These are phyloP conservation scores for Ryuthela nishihirai DNA, from an alignment of 2,888 invertebrate genomes.

Conservation along the genomic window DNA sequence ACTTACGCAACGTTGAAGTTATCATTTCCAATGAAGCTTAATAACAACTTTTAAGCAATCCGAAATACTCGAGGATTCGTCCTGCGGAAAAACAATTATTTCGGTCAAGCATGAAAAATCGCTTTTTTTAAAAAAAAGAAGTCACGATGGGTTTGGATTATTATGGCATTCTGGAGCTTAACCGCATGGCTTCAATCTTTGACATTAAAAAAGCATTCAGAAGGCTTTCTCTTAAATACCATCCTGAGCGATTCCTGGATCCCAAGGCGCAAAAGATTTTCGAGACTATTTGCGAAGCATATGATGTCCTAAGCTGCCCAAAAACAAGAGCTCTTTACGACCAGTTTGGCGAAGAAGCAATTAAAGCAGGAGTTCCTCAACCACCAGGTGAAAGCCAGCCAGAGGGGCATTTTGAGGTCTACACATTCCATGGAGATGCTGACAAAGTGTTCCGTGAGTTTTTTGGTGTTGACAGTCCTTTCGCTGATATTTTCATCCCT, in stretches of 20 bases:
- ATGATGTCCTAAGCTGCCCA: conserved; percentile 14
- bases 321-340: conserved; percentile 18
- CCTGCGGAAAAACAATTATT: no score
- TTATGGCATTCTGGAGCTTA: conserved; percentile 15
- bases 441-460: conserved; percentile 22
- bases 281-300: conserved; percentile 12
- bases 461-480: conserved; percentile 24
- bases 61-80: no score
- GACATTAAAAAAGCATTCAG: conserved; percentile 24
- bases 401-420: conserved; percentile 9
- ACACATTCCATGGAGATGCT: conserved; percentile 61
- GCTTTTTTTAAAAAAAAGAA: no score
- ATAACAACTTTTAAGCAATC: no score
- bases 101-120: no score
- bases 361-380: conserved; percentile 19
- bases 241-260: conserved; percentile 17
- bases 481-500: conserved; percentile 16
- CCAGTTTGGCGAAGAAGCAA: conserved; percentile 21
- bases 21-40: no score
- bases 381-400: conserved; percentile 7
- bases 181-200: conserved; percentile 9
- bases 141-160: conserved; percentile 20
- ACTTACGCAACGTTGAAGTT: no score
- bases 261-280: neutral
- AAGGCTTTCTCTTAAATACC: conserved; percentile 14